Evolutionary conservation across 2,113 vertebrate genomes (phyloP), one percentile per base, ranked within the genome.

Genomic region (Crotalus viridis): DNA sequence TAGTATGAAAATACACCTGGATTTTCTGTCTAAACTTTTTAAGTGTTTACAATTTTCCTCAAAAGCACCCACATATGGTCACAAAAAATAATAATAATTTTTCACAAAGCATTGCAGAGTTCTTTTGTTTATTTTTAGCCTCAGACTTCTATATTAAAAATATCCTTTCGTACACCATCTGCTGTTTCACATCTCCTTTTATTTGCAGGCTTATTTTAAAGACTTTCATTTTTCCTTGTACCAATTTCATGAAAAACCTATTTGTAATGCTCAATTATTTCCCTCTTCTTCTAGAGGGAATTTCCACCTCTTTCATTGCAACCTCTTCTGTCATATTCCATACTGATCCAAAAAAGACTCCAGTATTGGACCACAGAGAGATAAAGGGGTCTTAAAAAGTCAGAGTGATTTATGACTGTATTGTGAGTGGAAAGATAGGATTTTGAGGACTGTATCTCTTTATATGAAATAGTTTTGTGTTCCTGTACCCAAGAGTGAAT

Each of bases 161-260:
- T 24, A 55, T 85, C 6, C 39, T 85, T 33, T 7, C 2, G 4
- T 1, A 61, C 91, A 1, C 33, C 52, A 22, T 88, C 21, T 13
- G 22, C 1, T 55, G 93, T 94, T 3, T 89, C 28, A 54, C 10
- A 48, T 39, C 89, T 93, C 92, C 94, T 94, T 69, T 0, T 89
- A 15, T 90, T 9, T 33, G 64, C 6, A 59, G 19, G 81, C 17
- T 91, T 87, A 26, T 57, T 33, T 43, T 8, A 3, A 89, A 19
- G 51, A 61, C 86, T n/a, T 88, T 59, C 88, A 88, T 59, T 26
- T 48, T 69, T 5, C 22, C 43, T 91, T 1, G 74, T 89, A 86
- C 55, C 21, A 85, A 2, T 69, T 91, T 59, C 19, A 56, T 91
- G 56, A 17, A 92, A 24, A 28, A 5, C 28, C n/a, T 87, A 15